Evolutionary conservation across 2,888 invertebrate genomes (phyloP), one percentile per base, ranked within the genome.

Genomic region (Drosophila paramelanica): DNA sequence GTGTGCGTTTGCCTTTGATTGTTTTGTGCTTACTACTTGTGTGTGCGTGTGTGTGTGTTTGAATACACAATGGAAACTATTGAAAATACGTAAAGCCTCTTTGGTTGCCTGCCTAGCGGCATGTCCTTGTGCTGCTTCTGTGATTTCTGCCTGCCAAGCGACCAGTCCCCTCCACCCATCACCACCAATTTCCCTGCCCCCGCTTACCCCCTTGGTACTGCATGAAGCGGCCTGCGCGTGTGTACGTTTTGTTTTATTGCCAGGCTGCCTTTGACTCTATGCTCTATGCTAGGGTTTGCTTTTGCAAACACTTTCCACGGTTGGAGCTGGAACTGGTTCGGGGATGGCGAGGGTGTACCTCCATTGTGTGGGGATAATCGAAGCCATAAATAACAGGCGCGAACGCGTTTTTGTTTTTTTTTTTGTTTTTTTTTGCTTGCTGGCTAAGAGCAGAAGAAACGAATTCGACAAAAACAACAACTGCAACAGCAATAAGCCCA

Each of bases 341-440:
- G 43, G 10, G 27, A 17, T 25, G 11, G 13, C 2, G 5, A 14
- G 36, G 31, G 55, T 53, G 73, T 57, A 73, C 61, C 4, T 59
- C 78, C 67, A 87, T 85, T 85, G 87, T 80, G 73, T 73, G 85
- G 78, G 85, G 85, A 84, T 85, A 85, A 85, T 85, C 85, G 85
- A 85, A 85, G 87, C 85, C 85, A 85, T 85, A 85, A 85, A 85
- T 85, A 85, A 85, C 84, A 81, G 88, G 85, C 82, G 85, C 87
- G 80, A 83, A 78, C 53, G 80, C 78, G 62, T 64, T 79, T 75
- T 57, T 60, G 58, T 23, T 23, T 4, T 23, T 0, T 23, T 23
- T 3, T 17, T 17, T 17, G 17, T 61, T 23, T 23, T 4, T 23
- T 0, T 23, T 23, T 3, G 23, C 4, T 39, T 23, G 25, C 51